phyloP scores from a whole-genome alignment of 1,140 invertebrate species.

The Periplaneta americana region DNA sequence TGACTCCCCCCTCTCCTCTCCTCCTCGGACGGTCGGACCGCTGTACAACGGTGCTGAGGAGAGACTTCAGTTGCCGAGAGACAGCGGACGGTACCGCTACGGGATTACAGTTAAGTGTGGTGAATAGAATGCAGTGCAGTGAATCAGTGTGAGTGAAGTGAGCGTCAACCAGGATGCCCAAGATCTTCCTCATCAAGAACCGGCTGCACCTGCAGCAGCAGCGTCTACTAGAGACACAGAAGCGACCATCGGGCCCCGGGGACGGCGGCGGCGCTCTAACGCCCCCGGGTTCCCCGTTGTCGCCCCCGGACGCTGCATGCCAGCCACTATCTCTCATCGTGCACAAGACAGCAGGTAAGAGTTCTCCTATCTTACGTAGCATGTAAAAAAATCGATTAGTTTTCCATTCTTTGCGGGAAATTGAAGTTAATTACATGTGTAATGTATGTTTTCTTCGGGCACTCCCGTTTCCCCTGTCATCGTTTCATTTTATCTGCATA shows the following conservation, averaged over 20 bases:
- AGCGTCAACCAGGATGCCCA: conserved; percentile 71
- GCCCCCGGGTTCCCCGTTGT: conserved; percentile 29
- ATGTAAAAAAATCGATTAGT: background rate
- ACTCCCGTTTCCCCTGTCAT: too few species aligned
- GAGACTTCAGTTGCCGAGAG: background rate
- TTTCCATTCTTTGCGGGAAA: background rate
- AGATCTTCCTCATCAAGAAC: conserved; percentile 85
- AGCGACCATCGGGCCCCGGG: conserved; percentile 28
- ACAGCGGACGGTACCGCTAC: background rate
- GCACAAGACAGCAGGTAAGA: conserved; percentile 30
- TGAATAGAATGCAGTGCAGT: background rate
- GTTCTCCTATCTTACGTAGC: background rate
- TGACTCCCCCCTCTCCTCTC: background rate
- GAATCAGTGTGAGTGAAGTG: too few species aligned
- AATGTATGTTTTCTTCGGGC: too few species aligned
- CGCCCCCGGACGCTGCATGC: conserved; percentile 15
- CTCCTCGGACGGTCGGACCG: background rate
- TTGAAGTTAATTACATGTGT: too few species aligned
- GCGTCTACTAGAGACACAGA: conserved; percentile 69
- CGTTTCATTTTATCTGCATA: too few species aligned
- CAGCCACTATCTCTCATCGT: conserved; percentile 42
- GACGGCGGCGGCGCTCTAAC: conserved; percentile 15
- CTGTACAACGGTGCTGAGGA: background rate
- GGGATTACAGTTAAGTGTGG: background rate
- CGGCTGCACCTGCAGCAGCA: conserved; percentile 82